Percentiles rank a stretch among this genome's conserved stretches.
These are phyloP conservation scores for Parnassius apollo DNA, from an alignment of 2,888 invertebrate species.

Conservation along the genomic window DNA sequence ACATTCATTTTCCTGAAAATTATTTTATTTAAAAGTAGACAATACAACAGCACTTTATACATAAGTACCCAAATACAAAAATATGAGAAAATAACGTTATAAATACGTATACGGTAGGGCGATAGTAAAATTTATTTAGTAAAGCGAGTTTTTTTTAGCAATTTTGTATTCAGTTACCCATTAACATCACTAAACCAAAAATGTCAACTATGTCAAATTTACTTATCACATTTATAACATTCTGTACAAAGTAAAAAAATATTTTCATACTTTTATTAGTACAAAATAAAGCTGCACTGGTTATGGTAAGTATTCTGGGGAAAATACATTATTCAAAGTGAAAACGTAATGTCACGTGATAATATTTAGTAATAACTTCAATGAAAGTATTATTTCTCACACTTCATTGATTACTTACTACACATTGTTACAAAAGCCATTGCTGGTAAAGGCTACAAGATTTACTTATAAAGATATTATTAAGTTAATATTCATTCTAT, in stretches of 20 bases:
- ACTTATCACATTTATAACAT: constrained; percentile 79
- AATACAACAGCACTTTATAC: constrained; percentile 72
- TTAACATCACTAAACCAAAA: constrained; percentile 74
- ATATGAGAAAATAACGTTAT: constrained; percentile 69
- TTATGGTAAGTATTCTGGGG: constrained; percentile 37
- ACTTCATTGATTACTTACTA: constrained; percentile 41
- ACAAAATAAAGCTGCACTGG: constrained; percentile 67
- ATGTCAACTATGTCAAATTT: constrained; percentile 77
- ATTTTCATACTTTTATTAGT: constrained; percentile 70
- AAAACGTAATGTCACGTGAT: constrained; percentile 35
- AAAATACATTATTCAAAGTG: constrained; percentile 30
- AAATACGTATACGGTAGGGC: constrained; percentile 57
- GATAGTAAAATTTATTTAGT: constrained; percentile 64
- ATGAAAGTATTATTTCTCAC: constrained; percentile 30
- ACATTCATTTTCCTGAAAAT: constrained; percentile 65
- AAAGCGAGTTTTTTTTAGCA: constrained; percentile 66
- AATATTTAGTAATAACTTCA: constrained; percentile 29
- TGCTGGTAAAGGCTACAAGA: constrained; percentile 45
- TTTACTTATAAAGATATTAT: constrained; percentile 58
- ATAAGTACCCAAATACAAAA: constrained; percentile 77
- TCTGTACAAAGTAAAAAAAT: constrained; percentile 80
- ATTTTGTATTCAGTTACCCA: constrained; percentile 67
- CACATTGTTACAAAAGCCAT: constrained; percentile 32
- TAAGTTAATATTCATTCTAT: constrained; percentile 57
- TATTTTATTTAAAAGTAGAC: constrained; percentile 55